phyloP scores from a whole-genome alignment of 1,140 invertebrate genomes.

The Ceratina calcarata region DNA sequence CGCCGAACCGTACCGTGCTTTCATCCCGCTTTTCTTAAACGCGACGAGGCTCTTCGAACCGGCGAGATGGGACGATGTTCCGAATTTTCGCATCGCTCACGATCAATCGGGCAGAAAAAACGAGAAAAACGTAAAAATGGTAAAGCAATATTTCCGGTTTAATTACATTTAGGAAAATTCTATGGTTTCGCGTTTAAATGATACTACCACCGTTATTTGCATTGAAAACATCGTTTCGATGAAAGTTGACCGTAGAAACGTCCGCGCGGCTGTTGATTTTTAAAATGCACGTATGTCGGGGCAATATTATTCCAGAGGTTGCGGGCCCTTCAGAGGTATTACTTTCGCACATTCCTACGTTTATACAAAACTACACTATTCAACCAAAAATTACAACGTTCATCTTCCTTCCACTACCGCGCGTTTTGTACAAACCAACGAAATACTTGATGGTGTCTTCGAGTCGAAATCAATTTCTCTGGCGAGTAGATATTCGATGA shows the following conservation, averaged over 20 bases:
- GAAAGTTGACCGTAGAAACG: not conserved
- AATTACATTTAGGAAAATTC: not conserved
- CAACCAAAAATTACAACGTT: too few relatives aligned
- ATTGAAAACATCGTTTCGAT: not conserved
- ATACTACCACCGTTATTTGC: not conserved
- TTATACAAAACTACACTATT: too few relatives aligned
- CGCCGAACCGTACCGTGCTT: not conserved
- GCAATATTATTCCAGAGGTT: slow-evolving; percentile 8
- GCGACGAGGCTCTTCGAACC: not conserved
- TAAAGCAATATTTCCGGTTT: too few relatives aligned
- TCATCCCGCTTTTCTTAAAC: not conserved
- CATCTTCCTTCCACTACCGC: too few relatives aligned
- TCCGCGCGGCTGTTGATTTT: not conserved
- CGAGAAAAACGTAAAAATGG: too few relatives aligned
- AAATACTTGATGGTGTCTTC: too few relatives aligned
- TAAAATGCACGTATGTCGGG: not conserved
- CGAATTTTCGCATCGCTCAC: too few relatives aligned
- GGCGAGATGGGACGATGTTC: too few relatives aligned
- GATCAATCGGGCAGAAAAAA: too few relatives aligned
- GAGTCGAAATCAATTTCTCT: too few relatives aligned
- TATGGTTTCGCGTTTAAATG: not conserved
- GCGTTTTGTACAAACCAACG: too few relatives aligned
- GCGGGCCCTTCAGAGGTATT: not conserved
- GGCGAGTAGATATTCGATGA: too few relatives aligned
- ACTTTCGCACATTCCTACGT: not conserved